Evolutionary conservation across 1,140 invertebrate genomes (phyloP), one percentile per base, ranked within the genome.

Genomic region (Copidosoma floridanum): DNA sequence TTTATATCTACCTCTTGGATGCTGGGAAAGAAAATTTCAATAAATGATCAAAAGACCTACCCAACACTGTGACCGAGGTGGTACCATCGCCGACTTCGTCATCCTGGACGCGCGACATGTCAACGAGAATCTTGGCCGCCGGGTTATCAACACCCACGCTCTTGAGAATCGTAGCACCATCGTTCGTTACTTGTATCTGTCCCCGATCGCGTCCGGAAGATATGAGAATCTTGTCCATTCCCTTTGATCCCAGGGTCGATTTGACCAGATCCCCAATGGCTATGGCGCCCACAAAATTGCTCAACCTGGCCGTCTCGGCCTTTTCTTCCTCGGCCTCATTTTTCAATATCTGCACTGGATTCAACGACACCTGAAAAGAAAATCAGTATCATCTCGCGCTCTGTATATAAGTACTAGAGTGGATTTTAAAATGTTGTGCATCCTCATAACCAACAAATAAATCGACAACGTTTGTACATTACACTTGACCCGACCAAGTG

Each of bases 21-120:
- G n/a, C n/a, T n/a, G n/a, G n/a, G n/a, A n/a, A n/a, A n/a, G n/a
- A n/a, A n/a, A n/a, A n/a, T n/a, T 41, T 10, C 5, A 41, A 41
- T 41, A 41, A 60, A 55, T 56, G 24, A 26, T 51, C 29, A 32
- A 32, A 8, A 29, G 56, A 73, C 66, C 64, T 81, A 89, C 88
- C 87, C 53, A 99, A 81, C 20, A 99, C 97, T 54, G 96, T 96
- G 1, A 99, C 98, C 18, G 96, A 98, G 32, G 98, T 99, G 38
- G 98, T 99, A 26, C 97, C 98, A 87, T 99, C 98, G 51, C 98
- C 98, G 68, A 99, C 97, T 87, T 99, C 98, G 80, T 97, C 95
- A 83, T 99, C 98, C 78, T 99, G 97, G 8, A 97, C 94, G 82
- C 94, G 93, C 2, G 96, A 97, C 86, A 99, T 98, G 66, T 99